Evolutionary conservation across 1,140 invertebrate species (phyloP).

Genomic region (Hormaphis cornu): DNA sequence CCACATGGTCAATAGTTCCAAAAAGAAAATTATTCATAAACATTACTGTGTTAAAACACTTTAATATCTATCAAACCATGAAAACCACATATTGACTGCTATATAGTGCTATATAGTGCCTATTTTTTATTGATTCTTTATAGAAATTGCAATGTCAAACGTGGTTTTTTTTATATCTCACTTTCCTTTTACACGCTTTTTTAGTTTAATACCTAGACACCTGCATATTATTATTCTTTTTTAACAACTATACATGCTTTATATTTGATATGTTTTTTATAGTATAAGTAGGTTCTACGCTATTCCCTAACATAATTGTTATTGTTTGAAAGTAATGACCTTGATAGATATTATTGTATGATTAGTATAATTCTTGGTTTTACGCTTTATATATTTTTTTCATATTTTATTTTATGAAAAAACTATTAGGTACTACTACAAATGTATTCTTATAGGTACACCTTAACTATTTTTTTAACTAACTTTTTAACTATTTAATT

Average conservation of each 20-base stretch:
- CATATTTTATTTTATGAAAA: too few species aligned
- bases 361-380: too few species aligned
- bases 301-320: not conserved
- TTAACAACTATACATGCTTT: not conserved
- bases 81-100: not conserved
- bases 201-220: not conserved
- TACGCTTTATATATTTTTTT: too few species aligned
- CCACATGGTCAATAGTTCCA: not conserved
- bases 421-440: too few species aligned
- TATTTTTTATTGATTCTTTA: not conserved
- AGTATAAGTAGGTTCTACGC: not conserved
- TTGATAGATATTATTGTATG: not conserved
- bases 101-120: not conserved
- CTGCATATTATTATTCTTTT: not conserved
- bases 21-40: not conserved
- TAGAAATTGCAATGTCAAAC: slow-evolving; percentile 3
- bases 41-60: not conserved
- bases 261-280: not conserved
- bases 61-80: slow-evolving; percentile 6
- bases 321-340: not conserved
- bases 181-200: slow-evolving; percentile 23
- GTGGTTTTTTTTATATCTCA: not conserved
- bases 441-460: too few species aligned
- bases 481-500: too few species aligned
- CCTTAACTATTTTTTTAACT: too few species aligned